Evolutionary conservation across 1,140 invertebrate genomes (phyloP), one percentile per base, ranked within the genome.

Genomic region (Drosophila burlai): DNA sequence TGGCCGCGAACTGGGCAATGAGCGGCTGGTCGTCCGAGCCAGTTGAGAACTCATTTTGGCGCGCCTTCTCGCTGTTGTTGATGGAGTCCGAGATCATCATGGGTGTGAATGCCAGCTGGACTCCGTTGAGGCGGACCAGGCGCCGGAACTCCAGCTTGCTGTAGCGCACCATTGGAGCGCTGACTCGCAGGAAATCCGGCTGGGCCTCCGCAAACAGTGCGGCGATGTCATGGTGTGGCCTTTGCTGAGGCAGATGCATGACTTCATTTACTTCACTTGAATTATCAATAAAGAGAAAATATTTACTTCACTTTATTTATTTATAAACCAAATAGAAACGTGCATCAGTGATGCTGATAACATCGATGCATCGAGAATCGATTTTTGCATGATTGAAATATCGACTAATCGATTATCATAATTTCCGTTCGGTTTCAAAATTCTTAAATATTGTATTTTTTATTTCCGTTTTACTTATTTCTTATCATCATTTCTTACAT

Each of bases 1-100:
- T 98, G 8, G 98, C 97, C 42, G 98, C 98, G 96, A 99, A 99
- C 93, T 99, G 99, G 11, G 97, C 97, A 80, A 99, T 95, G 29
- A 99, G 87, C 8, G 98, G 98, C 57, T 95, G 93, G 93, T 99
- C 98, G 80, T 94, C 95, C 93, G 73, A 93, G 0, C 95, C 96
- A 9, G 97, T 98, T 9, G 95, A 95, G 93, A 99, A 99, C 93
- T 99, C 98, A 94, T 95, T 97, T 26, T 95, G 94, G 81, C 98
- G 95, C 29, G 98, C 98, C 94, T 98, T 97, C 34, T 95, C 93
- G 72, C 98, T 99, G 91, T 96, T 95, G 49, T 98, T 95, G 94
- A 99, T 99, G 6, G 97, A 98, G 93, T 99, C 96, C 1, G 98
- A 97, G 62, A 99, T 93, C 74, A 99, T 99, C 98, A 99, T 99